These are phyloP conservation scores for Stramonita haemastoma DNA, from an alignment of 2,888 invertebrate species.

Conservation along the genomic window DNA sequence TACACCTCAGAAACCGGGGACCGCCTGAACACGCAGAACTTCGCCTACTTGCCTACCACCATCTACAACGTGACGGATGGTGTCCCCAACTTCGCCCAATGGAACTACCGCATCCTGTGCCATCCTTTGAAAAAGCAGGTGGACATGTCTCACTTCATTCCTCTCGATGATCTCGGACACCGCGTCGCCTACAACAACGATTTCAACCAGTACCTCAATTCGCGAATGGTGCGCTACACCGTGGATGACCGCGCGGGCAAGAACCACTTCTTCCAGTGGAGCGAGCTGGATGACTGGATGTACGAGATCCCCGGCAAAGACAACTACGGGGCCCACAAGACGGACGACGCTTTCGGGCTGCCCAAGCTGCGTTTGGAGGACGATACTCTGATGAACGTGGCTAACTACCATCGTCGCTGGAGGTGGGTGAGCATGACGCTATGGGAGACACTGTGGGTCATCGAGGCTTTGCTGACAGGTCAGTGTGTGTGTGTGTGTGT, in stretches of 20 bases:
- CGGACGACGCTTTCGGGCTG: constrained; percentile 50
- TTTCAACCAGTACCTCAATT: background rate
- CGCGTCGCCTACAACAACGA: background rate
- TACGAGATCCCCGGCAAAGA: constrained; percentile 62
- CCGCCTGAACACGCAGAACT: constrained; percentile 53
- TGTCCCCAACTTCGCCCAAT: constrained; percentile 52
- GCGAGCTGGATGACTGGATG: constrained; percentile 59
- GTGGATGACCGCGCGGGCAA: background rate
- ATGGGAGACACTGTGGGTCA: constrained; percentile 48
- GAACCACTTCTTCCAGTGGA: background rate
- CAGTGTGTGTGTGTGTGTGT: background rate
- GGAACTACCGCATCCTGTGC: constrained; percentile 64
- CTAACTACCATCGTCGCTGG: constrained; percentile 58
- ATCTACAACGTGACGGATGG: constrained; percentile 55
- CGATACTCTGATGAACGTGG: constrained; percentile 42
- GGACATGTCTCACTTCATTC: background rate
- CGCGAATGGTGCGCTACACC: background rate
- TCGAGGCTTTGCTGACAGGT: constrained; percentile 51
- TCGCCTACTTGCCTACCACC: constrained; percentile 60
- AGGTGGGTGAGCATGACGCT: constrained; percentile 48
- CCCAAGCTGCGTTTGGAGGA: constrained; percentile 34
- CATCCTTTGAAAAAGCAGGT: constrained; percentile 49
- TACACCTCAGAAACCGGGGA: constrained; percentile 61
- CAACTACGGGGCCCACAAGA: constrained; percentile 55
- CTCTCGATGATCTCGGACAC: background rate